These are phyloP conservation scores for Actinemys pallida DNA, from an alignment of 2,113 vertebrate species.

Conservation along the genomic window DNA sequence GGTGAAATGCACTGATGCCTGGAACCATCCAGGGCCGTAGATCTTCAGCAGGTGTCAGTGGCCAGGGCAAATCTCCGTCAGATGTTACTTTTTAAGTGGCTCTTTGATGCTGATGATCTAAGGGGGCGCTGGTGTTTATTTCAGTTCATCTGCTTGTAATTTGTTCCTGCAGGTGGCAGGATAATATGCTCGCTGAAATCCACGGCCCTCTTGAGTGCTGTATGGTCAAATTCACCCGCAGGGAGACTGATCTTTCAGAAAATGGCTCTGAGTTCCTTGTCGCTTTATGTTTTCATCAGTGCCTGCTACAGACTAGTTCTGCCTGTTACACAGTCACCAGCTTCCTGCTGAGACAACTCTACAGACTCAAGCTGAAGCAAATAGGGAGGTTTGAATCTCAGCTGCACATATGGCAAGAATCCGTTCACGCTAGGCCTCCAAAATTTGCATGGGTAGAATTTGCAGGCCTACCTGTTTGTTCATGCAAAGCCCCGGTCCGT, in stretches of 20 bases:
- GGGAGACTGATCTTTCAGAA: background rate
- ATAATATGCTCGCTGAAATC: background rate
- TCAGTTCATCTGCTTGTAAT: background rate
- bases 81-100: background rate
- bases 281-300: background rate
- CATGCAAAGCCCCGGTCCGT: background rate
- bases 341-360: background rate
- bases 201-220: rapidly evolving
- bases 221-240: background rate
- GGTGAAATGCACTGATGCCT: background rate
- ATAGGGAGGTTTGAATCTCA: background rate
- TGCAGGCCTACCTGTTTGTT: background rate
- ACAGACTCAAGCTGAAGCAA: background rate
- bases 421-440: background rate
- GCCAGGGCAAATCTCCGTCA: constrained; percentile 15
- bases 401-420: background rate
- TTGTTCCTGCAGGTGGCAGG: background rate
- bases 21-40: background rate
- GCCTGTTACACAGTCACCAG: background rate
- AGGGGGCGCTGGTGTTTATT: background rate
- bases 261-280: background rate
- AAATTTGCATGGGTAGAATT: background rate
- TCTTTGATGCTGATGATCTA: constrained; percentile 24
- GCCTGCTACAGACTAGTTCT: background rate
- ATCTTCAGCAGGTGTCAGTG: background rate